Evolutionary conservation across 1,140 invertebrate genomes (phyloP).

Genomic region (Liolophura sinensis): DNA sequence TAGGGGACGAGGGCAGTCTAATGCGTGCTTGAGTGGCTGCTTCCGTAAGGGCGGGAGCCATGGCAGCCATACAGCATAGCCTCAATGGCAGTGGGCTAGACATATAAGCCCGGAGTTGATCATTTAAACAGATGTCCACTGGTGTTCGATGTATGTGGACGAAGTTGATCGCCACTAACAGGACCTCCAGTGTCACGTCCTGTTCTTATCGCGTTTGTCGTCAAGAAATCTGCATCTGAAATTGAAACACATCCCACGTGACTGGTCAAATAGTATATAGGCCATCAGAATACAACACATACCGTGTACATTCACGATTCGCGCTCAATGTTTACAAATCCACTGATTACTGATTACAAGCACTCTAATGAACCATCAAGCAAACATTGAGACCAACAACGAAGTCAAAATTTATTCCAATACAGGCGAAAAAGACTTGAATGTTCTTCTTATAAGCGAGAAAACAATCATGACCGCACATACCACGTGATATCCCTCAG

Average conservation of each 20-base stretch:
- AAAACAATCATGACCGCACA: not conserved
- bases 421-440: not conserved
- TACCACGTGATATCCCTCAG: slow-evolving; percentile 9
- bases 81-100: slow-evolving; percentile 44
- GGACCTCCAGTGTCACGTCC: not conserved
- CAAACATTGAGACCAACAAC: not conserved
- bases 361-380: not conserved
- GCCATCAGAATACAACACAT: not conserved
- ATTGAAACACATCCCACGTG: not conserved
- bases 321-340: not conserved
- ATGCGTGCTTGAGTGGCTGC: slow-evolving; percentile 41
- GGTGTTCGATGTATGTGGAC: not conserved
- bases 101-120: slow-evolving; percentile 27
- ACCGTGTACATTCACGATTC: not conserved
- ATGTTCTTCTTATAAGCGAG: not conserved
- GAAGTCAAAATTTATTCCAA: not conserved
- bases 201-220: not conserved
- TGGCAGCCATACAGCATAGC: slow-evolving; percentile 54
- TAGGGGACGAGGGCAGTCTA: slow-evolving; percentile 33
- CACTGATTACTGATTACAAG: not conserved
- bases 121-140: not conserved
- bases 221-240: slow-evolving; percentile 1
- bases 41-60: slow-evolving; percentile 54
- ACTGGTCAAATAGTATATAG: slow-evolving; percentile 2
- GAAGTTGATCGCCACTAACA: not conserved